Evolutionary conservation across 2,797 vertebrate genomes (phyloP).

Genomic region (Sandelia bainsii): DNA sequence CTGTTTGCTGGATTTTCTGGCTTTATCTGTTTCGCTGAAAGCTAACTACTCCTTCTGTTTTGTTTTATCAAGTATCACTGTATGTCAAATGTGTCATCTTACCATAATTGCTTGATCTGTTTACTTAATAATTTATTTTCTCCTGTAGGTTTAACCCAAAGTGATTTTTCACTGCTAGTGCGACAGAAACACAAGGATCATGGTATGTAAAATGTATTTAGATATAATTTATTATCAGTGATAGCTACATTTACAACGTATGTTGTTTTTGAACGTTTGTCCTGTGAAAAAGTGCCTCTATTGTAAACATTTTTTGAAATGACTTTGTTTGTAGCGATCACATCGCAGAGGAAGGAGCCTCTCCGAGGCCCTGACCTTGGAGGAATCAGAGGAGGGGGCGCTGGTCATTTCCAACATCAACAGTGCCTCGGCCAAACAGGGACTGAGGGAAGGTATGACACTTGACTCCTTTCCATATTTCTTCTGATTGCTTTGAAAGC

Average conservation of each 20-base stretch:
- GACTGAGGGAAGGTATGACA: constrained; percentile 76
- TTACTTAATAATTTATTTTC: constrained; percentile 13
- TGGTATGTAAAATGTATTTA: constrained; percentile 44
- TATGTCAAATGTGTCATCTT: not conserved
- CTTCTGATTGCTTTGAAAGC: not conserved
- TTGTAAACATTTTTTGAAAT: not conserved
- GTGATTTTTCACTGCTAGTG: constrained; percentile 6
- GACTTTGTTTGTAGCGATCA: constrained; percentile 51
- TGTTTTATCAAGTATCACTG: not conserved
- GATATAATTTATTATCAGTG: not conserved
- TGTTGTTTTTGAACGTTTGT: too few species aligned
- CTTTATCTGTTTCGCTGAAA: not conserved
- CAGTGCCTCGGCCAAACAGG: constrained; percentile 44
- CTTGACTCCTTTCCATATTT: not conserved
- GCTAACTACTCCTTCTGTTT: not conserved
- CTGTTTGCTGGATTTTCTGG: not conserved
- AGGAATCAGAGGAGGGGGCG: constrained; percentile 66
- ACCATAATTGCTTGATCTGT: not conserved
- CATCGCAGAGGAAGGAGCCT: constrained; percentile 78
- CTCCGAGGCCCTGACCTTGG: constrained; percentile 79
- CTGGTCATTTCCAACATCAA: constrained; percentile 71
- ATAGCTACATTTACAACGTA: too few species aligned
- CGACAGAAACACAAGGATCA: constrained; percentile 42
- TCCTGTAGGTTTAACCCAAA: constrained; percentile 49
- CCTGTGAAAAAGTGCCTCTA: too few species aligned